Evolutionary conservation across 2,113 vertebrate species (phyloP), one percentile per base, ranked within the genome.

Genomic region (Synchiropus splendidus): DNA sequence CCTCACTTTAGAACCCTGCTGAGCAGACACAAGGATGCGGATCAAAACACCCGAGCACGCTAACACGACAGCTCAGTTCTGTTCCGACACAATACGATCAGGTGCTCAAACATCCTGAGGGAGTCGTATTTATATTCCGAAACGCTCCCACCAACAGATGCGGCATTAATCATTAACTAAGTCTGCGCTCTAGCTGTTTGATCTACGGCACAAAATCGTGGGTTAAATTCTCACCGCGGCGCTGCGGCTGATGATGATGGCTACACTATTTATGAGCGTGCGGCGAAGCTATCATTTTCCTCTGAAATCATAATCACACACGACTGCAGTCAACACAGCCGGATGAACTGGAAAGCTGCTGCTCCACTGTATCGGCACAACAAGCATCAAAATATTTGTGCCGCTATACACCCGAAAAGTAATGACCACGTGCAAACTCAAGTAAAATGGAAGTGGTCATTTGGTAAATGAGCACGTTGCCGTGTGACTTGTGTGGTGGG

Each of bases 161-260:
- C 61, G 37, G 36, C 52, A 79, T 87, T 74, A 85, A 84, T 85
- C 74, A 82, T 83, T 84, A 70, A 86, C 61, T 74, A 61, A 64
- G 56, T 75, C 67, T 51, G 58, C 64, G 61, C 64, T 64, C 70
- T 61, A 67, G 67, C 58, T 64, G 51, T 74, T 72, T 72, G 70
- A 66, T 77, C 54, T 67, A 39, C 37, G 33, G 40, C 54, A 64
- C 45, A 53, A 49, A 47, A 61, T 66, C 62, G 47, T 40, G 50
- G 36, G 67, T 40, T 65, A 67, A 72, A 67, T 75, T 53, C 34
- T 46, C 47, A 51, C 40, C 45, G 33, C 53, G 36, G 39, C 42
- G 55, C 21, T 37, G 57, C 55, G 36, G 51, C 63, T 56, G 14
- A 1, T 38, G 61, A 64, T 71, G 61, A 64, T 55, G 64, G 70